Percentiles rank a stretch among this genome's conserved stretches.
Conservation (phyloP, 2,888 invertebrate species). For the Acleris cristana region DNA sequence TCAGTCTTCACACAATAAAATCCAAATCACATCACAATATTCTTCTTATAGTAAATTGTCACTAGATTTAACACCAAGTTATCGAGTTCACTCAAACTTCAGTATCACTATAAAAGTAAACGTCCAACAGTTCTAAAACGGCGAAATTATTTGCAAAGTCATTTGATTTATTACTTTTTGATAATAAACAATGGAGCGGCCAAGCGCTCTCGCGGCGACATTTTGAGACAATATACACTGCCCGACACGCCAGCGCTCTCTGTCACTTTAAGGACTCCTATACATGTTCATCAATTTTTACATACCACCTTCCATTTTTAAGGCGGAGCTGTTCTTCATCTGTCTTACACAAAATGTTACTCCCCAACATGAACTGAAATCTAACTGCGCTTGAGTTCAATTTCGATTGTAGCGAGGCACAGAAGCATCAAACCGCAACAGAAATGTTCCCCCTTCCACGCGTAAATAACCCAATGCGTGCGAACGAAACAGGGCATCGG, state of each 20-base stretch:
- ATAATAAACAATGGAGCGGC: conserved; percentile 77
- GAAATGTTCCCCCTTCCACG: conserved; percentile 69
- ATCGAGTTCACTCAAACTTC: conserved; percentile 43
- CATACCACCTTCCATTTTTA: conserved; percentile 85
- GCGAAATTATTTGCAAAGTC: conserved; percentile 73
- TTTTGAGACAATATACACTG: conserved; percentile 83
- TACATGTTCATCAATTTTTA: conserved; percentile 84
- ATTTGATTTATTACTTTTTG: conserved; percentile 82
- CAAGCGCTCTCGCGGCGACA: conserved; percentile 75
- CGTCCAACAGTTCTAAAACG: conserved; percentile 50
- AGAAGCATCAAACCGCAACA: conserved; percentile 63
- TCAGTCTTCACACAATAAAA: conserved; percentile 32
- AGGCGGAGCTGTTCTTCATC: conserved; percentile 81
- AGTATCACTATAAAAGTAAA: conserved; percentile 44
- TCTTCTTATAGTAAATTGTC: conserved; percentile 14
- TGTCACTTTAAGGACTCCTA: conserved; percentile 84
- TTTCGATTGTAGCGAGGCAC: conserved; percentile 38
- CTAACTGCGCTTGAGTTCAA: neutral
- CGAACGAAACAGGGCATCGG: conserved; percentile 64
- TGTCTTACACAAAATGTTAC: conserved; percentile 50
- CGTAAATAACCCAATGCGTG: conserved; percentile 52
- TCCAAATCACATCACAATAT: conserved; percentile 28
- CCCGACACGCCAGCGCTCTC: conserved; percentile 82
- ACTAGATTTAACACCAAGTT: conserved; percentile 19
- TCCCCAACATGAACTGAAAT: conserved; percentile 46